Conservation (phyloP, 2,888 invertebrate genomes). For the Tubiluchus corallicola region DNA sequence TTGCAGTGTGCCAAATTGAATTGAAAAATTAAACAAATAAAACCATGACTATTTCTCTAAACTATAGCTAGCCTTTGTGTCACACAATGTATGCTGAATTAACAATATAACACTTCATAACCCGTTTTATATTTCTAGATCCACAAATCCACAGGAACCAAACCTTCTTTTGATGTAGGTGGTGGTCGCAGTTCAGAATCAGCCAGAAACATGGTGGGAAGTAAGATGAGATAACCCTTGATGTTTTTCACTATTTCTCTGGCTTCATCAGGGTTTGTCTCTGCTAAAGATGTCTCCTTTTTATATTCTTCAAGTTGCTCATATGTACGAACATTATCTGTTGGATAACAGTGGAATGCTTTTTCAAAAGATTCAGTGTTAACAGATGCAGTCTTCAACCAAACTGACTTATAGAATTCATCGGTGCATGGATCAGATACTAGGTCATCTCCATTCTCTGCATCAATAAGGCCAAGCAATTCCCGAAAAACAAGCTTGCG, state of each 20-base stretch:
- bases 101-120: no score
- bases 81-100: no score
- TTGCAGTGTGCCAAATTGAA: no score
- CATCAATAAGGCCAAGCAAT: slow-evolving; percentile 22
- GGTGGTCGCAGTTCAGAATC: slow-evolving; percentile 21
- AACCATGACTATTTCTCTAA: no score
- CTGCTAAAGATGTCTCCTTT: slow-evolving; percentile 48
- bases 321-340: slow-evolving; percentile 23
- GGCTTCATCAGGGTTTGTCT: slow-evolving; percentile 50
- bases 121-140: no score
- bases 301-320: slow-evolving; percentile 37
- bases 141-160: slow-evolving; percentile 25
- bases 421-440: slow-evolving; percentile 25
- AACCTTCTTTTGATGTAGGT: slow-evolving; percentile 22
- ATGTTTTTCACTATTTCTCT: slow-evolving; percentile 44
- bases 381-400: slow-evolving; percentile 24
- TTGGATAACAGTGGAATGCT: slow-evolving; percentile 29
- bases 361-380: slow-evolving; percentile 28
- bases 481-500: slow-evolving; percentile 31
- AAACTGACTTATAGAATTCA: slow-evolving; percentile 27
- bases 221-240: slow-evolving; percentile 36
- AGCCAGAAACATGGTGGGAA: slow-evolving; percentile 25
- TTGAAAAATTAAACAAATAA: no score
- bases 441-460: slow-evolving; percentile 21
- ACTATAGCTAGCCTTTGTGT: no score